Conservation (phyloP, 2,797 vertebrate genomes). For the Spinus pinus region DNA sequence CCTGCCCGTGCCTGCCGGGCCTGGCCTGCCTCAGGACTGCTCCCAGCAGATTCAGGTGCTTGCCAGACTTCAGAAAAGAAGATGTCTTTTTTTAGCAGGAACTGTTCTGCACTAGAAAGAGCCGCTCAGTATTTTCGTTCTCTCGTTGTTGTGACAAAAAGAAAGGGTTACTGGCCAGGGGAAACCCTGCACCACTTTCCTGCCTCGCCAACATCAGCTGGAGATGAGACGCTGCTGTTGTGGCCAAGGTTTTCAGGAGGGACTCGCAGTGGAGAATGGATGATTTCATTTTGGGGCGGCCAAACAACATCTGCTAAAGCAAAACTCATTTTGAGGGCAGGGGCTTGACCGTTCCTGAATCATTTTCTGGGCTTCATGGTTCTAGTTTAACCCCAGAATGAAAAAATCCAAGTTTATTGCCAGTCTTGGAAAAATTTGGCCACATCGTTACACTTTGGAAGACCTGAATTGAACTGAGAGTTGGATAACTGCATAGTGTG, state of each 20-base stretch:
- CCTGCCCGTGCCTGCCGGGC: slow-evolving; percentile 88
- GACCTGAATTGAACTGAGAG: background rate
- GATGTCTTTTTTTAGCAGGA: slow-evolving; percentile 78
- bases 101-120: background rate
- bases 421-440: background rate
- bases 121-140: background rate
- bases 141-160: slow-evolving; percentile 44
- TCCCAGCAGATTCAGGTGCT: slow-evolving; percentile 82
- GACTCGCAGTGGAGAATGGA: accelerated
- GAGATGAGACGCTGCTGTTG: background rate
- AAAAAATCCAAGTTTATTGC: background rate
- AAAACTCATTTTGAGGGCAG: background rate
- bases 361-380: background rate
- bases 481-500: background rate
- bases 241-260: background rate
- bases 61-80: slow-evolving; percentile 78
- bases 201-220: background rate
- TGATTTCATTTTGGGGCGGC: slow-evolving; percentile 16
- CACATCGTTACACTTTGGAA: background rate
- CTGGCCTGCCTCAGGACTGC: slow-evolving; percentile 79
- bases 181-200: slow-evolving; percentile 7
- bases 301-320: background rate
- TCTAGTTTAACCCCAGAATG: background rate
- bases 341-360: background rate
- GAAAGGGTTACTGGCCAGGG: slow-evolving; percentile 7